Evolutionary conservation across 37 sponge, comb jelly and placozoan species (phyloP).

Genomic region (Aphrocallistes beatrix): DNA sequence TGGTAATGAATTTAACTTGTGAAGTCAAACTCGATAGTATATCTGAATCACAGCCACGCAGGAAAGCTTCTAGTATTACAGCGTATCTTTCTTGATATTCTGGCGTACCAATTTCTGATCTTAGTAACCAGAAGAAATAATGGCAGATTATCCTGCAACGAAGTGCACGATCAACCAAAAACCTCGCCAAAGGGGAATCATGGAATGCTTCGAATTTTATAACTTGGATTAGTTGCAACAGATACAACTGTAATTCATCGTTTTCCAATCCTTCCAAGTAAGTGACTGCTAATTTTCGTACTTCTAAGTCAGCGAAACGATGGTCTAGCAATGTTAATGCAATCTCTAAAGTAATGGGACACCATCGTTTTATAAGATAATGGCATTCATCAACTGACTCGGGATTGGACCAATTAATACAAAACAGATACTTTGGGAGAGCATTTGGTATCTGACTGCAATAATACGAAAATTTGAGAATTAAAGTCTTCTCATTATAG

Average conservation of each 20-base stretch:
- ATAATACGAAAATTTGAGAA: background rate
- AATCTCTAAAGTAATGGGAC: conserved; percentile 37
- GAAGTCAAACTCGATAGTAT: background rate
- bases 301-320: conserved; percentile 71
- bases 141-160: conserved; percentile 72
- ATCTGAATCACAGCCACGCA: conserved; percentile 59
- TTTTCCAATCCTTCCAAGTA: conserved; percentile 48
- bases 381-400: conserved; percentile 45
- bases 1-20: background rate
- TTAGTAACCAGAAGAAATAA: conserved; percentile 82
- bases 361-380: conserved; percentile 46
- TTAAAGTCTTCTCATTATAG: conserved; percentile 22
- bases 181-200: conserved; percentile 61
- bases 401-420: conserved; percentile 62
- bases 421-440: conserved; percentile 62
- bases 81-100: conserved; percentile 73
- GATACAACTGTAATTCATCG: conserved; percentile 43
- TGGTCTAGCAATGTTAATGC: conserved; percentile 70
- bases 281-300: conserved; percentile 58
- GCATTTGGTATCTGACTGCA: conserved; percentile 26
- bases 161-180: conserved; percentile 62
- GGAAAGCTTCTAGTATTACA: conserved; percentile 69
- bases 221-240: conserved; percentile 69
- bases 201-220: conserved; percentile 83
- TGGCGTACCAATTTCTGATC: conserved; percentile 73